Percentiles rank a stretch among this genome's conserved stretches.
Evolutionary conservation across 2,888 invertebrate species (phyloP).

Genomic region (Aethes cnicana): DNA sequence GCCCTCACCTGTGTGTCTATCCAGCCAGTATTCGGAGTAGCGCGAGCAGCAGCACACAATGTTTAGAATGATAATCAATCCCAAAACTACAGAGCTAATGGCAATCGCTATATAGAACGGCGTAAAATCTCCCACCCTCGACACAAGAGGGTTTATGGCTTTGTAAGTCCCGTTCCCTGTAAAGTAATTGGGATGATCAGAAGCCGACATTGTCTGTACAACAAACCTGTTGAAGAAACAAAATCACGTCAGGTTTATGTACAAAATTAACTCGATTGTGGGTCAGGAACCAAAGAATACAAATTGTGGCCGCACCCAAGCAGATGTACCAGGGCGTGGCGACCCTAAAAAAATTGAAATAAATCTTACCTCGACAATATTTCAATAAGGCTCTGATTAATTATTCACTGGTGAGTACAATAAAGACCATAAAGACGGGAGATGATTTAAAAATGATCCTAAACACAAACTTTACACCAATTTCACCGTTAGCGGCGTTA

Average conservation of each 20-base stretch:
- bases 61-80: constrained; percentile 88
- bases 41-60: constrained; percentile 91
- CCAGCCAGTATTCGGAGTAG: constrained; percentile 91
- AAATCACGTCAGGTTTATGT: constrained; percentile 32
- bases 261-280: constrained; percentile 5
- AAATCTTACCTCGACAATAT: too few species aligned
- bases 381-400: too few species aligned
- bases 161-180: constrained; percentile 69
- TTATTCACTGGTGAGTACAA: too few species aligned
- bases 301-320: constrained; percentile 22
- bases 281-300: constrained; percentile 21
- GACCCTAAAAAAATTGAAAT: constrained; percentile 1
- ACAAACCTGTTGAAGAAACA: constrained; percentile 69
- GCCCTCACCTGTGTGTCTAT: constrained; percentile 89
- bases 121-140: constrained; percentile 87
- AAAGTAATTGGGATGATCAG: constrained; percentile 70
- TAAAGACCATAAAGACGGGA: too few species aligned
- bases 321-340: constrained; percentile 21
- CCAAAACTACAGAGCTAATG: constrained; percentile 88
- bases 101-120: constrained; percentile 92
- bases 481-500: too few species aligned
- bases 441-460: too few species aligned
- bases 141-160: constrained; percentile 58
- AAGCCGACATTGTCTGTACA: constrained; percentile 64
- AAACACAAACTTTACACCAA: too few species aligned